Base-by-base conservation (phyloP, 1,140 invertebrate genomes). In the Mesaphorura yosii region DNA sequence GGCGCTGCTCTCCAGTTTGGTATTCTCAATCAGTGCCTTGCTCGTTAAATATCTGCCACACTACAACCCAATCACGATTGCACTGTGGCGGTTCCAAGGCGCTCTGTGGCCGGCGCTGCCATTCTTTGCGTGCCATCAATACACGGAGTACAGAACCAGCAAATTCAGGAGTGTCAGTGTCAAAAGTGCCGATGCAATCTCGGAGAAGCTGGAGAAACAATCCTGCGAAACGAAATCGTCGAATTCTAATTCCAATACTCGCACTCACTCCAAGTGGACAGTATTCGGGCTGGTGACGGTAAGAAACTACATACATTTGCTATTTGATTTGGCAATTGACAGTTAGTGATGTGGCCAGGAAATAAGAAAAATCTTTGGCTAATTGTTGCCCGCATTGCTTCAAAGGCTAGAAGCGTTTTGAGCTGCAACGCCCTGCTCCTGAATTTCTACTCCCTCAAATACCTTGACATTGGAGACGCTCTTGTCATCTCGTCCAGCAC, bases 21-120 rank as follows among this genome's bases (percentile, higher is more conserved):
- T 71, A 41, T 71, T 70, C 51, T 71, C 70, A 1, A 44, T 71
- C n/a, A 68, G 66, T 42, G 67, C 70, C 5, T 63, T 70, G 5
- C 62, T 72, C 34, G 70, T 72, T 3, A 72, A 70, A 56, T 57
- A 67, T n/a, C 48, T 70, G 10, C 51, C 63, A 3, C 55, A 65
- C 25, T 62, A 71, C 14, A 62, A 68, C 55, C 68, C 70, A 1
- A 64, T 68, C 26, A 64, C 69, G 42, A 61, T 72, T 23, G 67
- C 70, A 10, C 57, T 66, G 12, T 69, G 68, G 57, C 64, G 71
- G 7, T 72, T 70, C 55, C 51, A 69, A 3, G 70, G 69, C 2
- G 66, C 71, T 23, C 57, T 73, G 6, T 29, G 70, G 3, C 67
- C 69, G 15, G 63, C 68, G 6, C 40, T 72, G 3, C 64, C 68